A percentile compares a stretch with the other conserved stretches of the same genome.
Evolutionary conservation across 2,113 vertebrate genomes (phyloP).

Genomic region (Beaufortia kweichowensis): DNA sequence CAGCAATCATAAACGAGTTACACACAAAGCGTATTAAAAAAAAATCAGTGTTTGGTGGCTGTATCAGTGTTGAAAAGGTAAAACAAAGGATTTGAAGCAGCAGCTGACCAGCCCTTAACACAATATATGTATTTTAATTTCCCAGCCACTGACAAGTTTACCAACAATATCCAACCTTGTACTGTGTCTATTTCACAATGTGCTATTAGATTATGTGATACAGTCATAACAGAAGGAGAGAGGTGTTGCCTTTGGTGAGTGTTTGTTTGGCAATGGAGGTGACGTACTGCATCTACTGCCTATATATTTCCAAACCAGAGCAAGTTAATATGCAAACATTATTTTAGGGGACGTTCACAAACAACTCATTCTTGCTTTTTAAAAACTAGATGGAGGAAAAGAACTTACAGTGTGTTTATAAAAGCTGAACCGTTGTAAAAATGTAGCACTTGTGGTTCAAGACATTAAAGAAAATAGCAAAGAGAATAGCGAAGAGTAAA

Average conservation of each 20-base stretch:
- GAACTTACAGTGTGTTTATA: too few relatives aligned
- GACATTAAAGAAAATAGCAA: too few relatives aligned
- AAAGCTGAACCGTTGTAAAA: too few relatives aligned
- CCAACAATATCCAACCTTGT: slow-evolving; percentile 16
- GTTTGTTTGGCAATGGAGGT: background rate
- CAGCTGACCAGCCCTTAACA: slow-evolving; percentile 33
- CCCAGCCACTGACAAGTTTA: slow-evolving; percentile 31
- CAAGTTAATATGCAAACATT: background rate
- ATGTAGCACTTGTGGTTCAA: background rate
- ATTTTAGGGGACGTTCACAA: background rate
- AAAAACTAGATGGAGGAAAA: too few relatives aligned
- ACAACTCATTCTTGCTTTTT: too few relatives aligned
- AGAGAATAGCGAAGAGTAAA: too few relatives aligned
- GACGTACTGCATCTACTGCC: slow-evolving; percentile 16
- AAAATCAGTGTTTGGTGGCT: slow-evolving; percentile 2
- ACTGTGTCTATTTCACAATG: slow-evolving; percentile 8
- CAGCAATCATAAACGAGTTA: background rate
- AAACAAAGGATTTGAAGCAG: background rate
- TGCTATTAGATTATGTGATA: background rate
- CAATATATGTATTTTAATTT: slow-evolving; percentile 27
- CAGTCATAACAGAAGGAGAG: background rate
- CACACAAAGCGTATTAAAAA: background rate
- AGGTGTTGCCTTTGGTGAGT: slow-evolving; percentile 19
- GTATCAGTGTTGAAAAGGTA: background rate
- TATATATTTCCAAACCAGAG: slow-evolving; percentile 8